These are phyloP conservation scores for Artibeus jamaicensis DNA, from an alignment of 2,797 vertebrate genomes.

Conservation along the genomic window DNA sequence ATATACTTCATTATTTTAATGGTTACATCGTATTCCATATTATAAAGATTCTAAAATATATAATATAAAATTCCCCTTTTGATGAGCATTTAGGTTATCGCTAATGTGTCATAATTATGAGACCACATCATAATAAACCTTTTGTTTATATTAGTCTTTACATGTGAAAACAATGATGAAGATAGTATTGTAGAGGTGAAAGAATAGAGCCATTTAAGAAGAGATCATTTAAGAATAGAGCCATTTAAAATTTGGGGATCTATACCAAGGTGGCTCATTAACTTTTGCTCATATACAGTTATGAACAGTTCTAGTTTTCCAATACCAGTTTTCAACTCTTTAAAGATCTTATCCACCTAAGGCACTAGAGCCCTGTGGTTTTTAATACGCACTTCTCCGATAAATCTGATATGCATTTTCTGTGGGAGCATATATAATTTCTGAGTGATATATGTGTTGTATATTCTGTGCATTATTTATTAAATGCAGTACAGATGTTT, in stretches of 20 bases:
- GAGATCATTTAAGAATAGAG: neutral
- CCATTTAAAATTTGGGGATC: neutral
- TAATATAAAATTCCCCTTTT: neutral
- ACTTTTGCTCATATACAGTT: neutral
- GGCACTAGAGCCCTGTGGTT: neutral
- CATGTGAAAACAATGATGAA: neutral
- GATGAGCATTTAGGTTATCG: neutral
- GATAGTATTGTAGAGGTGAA: neutral
- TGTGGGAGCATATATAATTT: neutral
- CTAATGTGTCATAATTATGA: neutral
- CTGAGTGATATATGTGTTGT: neutral
- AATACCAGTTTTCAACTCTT: neutral
- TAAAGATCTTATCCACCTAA: neutral
- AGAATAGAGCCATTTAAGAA: neutral
- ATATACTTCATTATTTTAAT: neutral
- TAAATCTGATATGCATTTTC: neutral
- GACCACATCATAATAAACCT: neutral
- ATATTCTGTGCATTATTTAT: neutral
- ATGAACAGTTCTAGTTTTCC: neutral
- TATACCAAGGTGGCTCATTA: neutral
- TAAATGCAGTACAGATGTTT: neutral
- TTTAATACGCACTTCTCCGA: neutral
- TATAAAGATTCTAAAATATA: neutral
- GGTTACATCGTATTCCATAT: neutral
- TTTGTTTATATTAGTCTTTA: neutral